phyloP scores from a whole-genome alignment of 2,888 invertebrate genomes.

The Melanargia galathea region DNA sequence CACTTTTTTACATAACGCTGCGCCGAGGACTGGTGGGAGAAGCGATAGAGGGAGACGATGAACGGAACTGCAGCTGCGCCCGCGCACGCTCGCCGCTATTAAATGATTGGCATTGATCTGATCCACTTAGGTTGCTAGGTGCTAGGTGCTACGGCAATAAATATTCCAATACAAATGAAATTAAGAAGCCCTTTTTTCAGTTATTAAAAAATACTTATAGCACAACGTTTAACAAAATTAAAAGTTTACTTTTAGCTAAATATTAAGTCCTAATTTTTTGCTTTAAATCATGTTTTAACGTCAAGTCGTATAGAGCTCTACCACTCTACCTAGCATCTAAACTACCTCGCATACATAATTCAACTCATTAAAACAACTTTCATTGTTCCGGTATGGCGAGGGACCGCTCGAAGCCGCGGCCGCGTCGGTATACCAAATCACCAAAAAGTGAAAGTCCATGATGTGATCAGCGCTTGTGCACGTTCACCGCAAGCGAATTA shows the following conservation, averaged over 20 bases:
- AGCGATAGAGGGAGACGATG: constrained; percentile 33
- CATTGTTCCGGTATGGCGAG: constrained; percentile 67
- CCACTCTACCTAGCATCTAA: constrained; percentile 14
- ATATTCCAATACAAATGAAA: background rate
- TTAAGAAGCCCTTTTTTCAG: background rate
- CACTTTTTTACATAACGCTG: constrained; percentile 76
- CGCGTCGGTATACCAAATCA: constrained; percentile 63
- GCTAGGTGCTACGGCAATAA: constrained; percentile 7
- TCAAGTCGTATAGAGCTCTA: constrained; percentile 3
- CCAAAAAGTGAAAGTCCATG: constrained; percentile 76
- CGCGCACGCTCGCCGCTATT: constrained; percentile 23
- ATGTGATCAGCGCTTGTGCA: constrained; percentile 60
- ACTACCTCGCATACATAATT: constrained; percentile 35
- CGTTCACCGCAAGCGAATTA: constrained; percentile 38
- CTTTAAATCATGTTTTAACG: background rate
- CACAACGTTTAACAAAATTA: background rate
- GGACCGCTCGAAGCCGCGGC: constrained; percentile 46
- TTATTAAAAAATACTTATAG: background rate
- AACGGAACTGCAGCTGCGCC: constrained; percentile 36
- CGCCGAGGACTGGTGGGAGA: constrained; percentile 30
- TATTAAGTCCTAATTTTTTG: background rate
- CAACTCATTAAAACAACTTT: constrained; percentile 65
- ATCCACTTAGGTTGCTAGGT: constrained; percentile 23
- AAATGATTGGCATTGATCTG: constrained; percentile 31
- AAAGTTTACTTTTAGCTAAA: background rate